Base-by-base conservation (phyloP, 2,888 invertebrate genomes). In the Dryomyza anilis region DNA sequence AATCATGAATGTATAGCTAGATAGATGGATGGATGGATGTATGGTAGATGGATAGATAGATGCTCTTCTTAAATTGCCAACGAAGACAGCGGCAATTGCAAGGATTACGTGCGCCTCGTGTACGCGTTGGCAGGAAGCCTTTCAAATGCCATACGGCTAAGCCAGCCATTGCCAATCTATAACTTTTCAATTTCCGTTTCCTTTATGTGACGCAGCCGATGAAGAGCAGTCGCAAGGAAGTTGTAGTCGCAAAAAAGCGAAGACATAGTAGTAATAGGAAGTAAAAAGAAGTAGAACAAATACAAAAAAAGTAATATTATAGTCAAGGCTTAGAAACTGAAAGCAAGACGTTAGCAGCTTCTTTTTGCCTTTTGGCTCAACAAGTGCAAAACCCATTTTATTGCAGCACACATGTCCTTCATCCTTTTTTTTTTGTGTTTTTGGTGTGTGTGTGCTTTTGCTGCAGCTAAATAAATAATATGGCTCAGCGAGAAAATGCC, bases 51-150 rank as follows among this genome's bases (percentile, higher is more conserved):
- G n/a, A n/a, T n/a, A n/a, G 63, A 61, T 65, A 56, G 52, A 65
- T 68, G 63, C 57, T 65, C 63, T 58, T 64, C 52, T 57, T 65
- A 63, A 61, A 67, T 63, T 67, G 63, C 63, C 65, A 53, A 63
- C 50, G 63, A 60, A 64, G 66, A 70, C 72, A 71, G 70, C 77
- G 72, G 70, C 78, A 77, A 78, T 78, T 78, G 78, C 77, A 74
- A 72, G 77, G 76, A 78, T 77, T 77, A 77, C 78, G 77, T 77
- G 78, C 78, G n/a, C n/a, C n/a, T n/a, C n/a, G n/a, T n/a, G n/a
- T n/a, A n/a, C n/a, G n/a, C n/a, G n/a, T n/a, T 76, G 72, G 75
- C 76, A 78, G 73, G 65, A 65, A 64, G 68, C 66, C 64, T 61
- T 50, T 72, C 68, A 71, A n/a, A 69, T 67, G 68, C 67, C 63